Evolutionary conservation across 1,140 invertebrate species (phyloP).

Genomic region (Aphidius ervi): DNA sequence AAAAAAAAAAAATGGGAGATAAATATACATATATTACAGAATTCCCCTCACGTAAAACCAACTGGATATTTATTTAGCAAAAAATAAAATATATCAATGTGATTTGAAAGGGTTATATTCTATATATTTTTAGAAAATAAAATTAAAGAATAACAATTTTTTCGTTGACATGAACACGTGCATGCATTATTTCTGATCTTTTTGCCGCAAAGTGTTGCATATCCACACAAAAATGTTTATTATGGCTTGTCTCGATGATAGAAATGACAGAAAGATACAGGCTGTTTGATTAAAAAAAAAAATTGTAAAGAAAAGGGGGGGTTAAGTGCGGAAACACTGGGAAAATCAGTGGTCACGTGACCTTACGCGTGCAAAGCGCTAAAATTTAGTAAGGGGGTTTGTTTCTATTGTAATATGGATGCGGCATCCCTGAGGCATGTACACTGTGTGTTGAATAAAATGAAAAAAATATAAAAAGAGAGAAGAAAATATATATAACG

Average conservation of each 20-base stretch:
- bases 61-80: background rate
- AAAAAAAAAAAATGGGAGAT: background rate
- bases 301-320: background rate
- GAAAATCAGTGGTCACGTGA: constrained; percentile 2
- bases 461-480: background rate
- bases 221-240: no score
- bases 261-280: no score
- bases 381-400: no score
- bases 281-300: background rate
- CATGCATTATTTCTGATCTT: constrained; percentile 10
- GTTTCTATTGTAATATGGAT: constrained; percentile 20
- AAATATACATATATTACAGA: no score
- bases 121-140: constrained; percentile 2
- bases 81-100: background rate
- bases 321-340: constrained; percentile 1
- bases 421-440: constrained; percentile 15
- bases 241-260: no score
- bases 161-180: background rate
- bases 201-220: constrained; percentile 8
- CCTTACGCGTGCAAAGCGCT: constrained; percentile 2
- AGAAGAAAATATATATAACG: background rate
- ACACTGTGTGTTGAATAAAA: constrained; percentile 4
- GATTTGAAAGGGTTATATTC: background rate
- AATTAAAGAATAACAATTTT: constrained; percentile 6
- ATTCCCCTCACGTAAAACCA: background rate